Base-by-base conservation (phyloP, 37 sponge, comb jelly and placozoan genomes). In the Oscarella lobularis region DNA sequence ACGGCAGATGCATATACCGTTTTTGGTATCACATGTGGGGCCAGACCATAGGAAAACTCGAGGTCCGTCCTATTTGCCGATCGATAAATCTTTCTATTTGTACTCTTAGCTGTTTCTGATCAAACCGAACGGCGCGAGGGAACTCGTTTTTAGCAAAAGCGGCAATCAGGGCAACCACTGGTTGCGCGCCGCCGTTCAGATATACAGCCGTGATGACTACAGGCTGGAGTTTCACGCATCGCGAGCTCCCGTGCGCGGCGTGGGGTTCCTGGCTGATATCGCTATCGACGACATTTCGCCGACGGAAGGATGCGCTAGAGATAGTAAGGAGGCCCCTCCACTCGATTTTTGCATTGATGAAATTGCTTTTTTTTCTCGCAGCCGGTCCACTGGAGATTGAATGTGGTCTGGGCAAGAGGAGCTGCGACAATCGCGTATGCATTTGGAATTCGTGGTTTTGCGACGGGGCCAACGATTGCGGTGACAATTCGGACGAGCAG, bases 81-180 rank as follows among this genome's bases (percentile, higher is more conserved):
- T n/a, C n/a, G n/a, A n/a, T n/a, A n/a, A n/a, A n/a, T n/a, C n/a
- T n/a, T n/a, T n/a, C n/a, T n/a, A n/a, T n/a, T n/a, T n/a, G n/a
- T n/a, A n/a, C n/a, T n/a, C n/a, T n/a, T n/a, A n/a, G n/a, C n/a
- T n/a, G n/a, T n/a, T n/a, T n/a, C n/a, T n/a, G n/a, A n/a, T n/a
- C n/a, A n/a, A n/a, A n/a, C n/a, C n/a, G n/a, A n/a, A n/a, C n/a
- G n/a, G n/a, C n/a, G n/a, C n/a, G n/a, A n/a, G n/a, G n/a, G n/a
- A 48, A 48, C 60, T 48, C 60, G 31, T 68, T 4, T 68, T 32
- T 32, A 30, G 35, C 6, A 68, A 4, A 20, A 4, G 33, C 6
- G 6, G 29, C 6, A 5, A 68, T 68, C 71, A 68, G 71, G 71
- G 71, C 71, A 68, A 68, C 31, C 29, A 4, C 29, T 68, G 71